phyloP scores from a whole-genome alignment of 2,113 vertebrate species.

The Athene cunicularia region DNA sequence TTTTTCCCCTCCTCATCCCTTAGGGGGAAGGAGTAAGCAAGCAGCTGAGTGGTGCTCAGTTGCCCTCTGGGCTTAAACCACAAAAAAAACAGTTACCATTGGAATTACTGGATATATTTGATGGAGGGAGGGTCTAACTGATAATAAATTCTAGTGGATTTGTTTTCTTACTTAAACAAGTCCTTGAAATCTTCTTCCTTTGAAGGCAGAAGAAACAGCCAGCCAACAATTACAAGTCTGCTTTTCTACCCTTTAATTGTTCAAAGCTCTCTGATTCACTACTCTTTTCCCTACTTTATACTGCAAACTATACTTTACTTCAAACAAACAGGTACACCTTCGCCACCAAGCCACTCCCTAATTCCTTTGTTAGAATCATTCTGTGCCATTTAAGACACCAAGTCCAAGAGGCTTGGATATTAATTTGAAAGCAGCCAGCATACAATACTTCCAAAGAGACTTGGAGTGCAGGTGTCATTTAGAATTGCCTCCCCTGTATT shows the following conservation, averaged over 20 bases:
- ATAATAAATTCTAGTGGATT: background rate
- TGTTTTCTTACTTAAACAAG: background rate
- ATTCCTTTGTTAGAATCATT: background rate
- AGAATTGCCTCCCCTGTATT: background rate
- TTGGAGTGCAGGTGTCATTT: background rate
- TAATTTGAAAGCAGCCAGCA: background rate
- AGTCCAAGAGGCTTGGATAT: background rate
- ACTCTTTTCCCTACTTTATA: background rate
- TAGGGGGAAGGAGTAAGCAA: too few relatives aligned
- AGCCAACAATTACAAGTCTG: background rate
- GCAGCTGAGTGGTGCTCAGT: too few relatives aligned
- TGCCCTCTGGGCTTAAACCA: too few relatives aligned
- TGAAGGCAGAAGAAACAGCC: background rate
- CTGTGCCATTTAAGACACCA: background rate
- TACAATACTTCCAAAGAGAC: background rate
- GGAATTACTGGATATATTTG: background rate
- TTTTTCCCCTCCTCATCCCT: too few relatives aligned
- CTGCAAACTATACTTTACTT: background rate
- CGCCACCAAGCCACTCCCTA: too few relatives aligned
- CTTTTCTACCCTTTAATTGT: background rate
- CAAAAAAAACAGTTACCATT: background rate
- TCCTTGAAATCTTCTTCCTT: background rate
- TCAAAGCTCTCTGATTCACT: background rate
- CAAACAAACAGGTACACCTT: background rate
- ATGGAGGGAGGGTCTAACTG: background rate